Evolutionary conservation across 92 coral and sea anemone genomes (phyloP), one percentile per base, ranked within the genome.

Genomic region (Palythoa grandis): DNA sequence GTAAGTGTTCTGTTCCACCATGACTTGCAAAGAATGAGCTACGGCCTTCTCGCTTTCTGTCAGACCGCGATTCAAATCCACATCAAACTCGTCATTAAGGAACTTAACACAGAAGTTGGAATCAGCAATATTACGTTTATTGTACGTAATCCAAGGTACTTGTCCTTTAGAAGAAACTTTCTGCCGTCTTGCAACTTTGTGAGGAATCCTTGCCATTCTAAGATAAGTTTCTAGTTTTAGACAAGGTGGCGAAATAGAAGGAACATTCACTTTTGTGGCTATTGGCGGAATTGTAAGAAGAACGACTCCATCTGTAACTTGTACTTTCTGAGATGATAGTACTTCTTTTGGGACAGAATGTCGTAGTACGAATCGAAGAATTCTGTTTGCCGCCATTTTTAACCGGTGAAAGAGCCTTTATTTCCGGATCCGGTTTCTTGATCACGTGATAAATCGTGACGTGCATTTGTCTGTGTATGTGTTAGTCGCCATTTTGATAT

Each of bases 131-230:
- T 72, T 77, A 75, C 88, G 88, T 63, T 91, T 82, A 57, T 92
- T 88, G 90, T 92, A 92, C 76, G 79, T 77, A 54, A 92, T 92
- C 93, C 92, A 92, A 9, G 95, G 95, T 11, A 92, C 89, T 60
- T 92, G 91, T 10, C 95, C 93, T 67, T 92, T 90, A 16, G 92
- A 79, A 16, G 95, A 92, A 4, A 80, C 20, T 24, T 84, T 87
- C 22, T 66, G 76, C 29, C 87, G 88, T 53, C 91, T 88, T 37
- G 91, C 88, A 78, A 90, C 91, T 70, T 88, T 61, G 91, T 92
- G 91, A 3, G 95, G 93, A 54, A 92, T 92, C 7, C 70, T 79
- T 1, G 93, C 89, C 78, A 92, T 89, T 52, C 95, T 78, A 20
- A 92, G 88, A 82, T 90, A 92, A 11, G 90, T 90, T 58, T 92